Evolutionary conservation across 2,888 invertebrate genomes (phyloP).

Genomic region (Drosophila buzzatii): DNA sequence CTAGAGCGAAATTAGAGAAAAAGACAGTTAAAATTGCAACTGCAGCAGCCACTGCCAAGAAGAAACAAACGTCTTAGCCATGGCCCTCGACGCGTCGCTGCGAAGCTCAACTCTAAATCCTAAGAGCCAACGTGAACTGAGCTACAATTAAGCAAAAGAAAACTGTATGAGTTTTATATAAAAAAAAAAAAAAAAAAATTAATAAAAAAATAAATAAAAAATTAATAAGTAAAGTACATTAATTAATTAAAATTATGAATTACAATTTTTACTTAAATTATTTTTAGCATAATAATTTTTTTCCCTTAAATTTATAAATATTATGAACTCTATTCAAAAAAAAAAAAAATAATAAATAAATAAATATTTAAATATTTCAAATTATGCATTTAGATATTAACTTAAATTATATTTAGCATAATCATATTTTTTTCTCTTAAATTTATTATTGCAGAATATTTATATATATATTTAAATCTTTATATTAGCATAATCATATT

Average conservation of each 20-base stretch:
- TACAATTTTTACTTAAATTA: not conserved
- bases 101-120: constrained; percentile 9
- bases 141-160: constrained; percentile 16
- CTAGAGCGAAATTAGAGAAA: constrained; percentile 69
- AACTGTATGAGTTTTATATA: not conserved
- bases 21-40: constrained; percentile 66
- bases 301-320: too few species aligned
- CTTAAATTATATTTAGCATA: too few species aligned
- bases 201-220: not conserved
- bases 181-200: not conserved
- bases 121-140: constrained; percentile 30
- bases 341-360: too few species aligned
- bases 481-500: too few species aligned
- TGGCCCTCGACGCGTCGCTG: constrained; percentile 13
- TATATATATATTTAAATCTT: too few species aligned
- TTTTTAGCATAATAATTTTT: not conserved
- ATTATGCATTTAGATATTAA: too few species aligned
- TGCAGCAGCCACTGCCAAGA: constrained; percentile 33
- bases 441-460: too few species aligned
- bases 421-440: too few species aligned
- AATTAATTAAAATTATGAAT: not conserved
- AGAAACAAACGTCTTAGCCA: constrained; percentile 39
- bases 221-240: not conserved
- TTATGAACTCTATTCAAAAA: too few species aligned
- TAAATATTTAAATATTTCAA: too few species aligned